Conservation (phyloP, 2,888 invertebrate genomes). For the Harmothoe impar region DNA sequence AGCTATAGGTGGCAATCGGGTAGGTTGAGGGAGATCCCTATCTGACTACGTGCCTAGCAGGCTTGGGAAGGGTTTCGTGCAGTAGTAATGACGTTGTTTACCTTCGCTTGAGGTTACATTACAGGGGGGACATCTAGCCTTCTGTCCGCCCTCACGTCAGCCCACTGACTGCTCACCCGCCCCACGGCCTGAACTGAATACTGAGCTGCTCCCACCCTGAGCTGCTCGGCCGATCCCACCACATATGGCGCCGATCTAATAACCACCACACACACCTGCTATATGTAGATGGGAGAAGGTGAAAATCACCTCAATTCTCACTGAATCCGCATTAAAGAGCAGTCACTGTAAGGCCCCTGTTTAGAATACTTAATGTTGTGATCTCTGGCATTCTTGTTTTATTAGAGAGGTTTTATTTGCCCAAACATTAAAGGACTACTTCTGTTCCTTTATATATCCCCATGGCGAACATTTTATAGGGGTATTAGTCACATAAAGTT, state of each 20-base stretch:
- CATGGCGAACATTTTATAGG: no score
- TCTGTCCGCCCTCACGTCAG: background rate
- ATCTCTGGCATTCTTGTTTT: no score
- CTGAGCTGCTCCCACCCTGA: background rate
- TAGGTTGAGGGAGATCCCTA: no score
- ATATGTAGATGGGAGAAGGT: background rate
- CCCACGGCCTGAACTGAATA: background rate
- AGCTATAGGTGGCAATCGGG: no score
- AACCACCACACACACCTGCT: background rate
- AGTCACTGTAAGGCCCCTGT: no score
- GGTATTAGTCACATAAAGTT: no score
- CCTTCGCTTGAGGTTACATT: slow-evolving; percentile 7
- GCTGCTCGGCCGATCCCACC: background rate
- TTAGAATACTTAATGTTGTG: no score
- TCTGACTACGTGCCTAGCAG: background rate
- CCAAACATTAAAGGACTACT: no score
- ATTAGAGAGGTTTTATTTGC: no score
- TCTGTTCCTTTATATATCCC: no score
- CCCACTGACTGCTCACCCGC: background rate
- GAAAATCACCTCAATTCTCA: background rate
- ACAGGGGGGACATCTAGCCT: background rate
- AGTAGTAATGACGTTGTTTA: slow-evolving; percentile 32
- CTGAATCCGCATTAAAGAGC: background rate
- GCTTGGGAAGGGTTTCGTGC: background rate
- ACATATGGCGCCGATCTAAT: background rate